Evolutionary conservation across 2,888 invertebrate species (phyloP).

Genomic region (Agrotis segetum): DNA sequence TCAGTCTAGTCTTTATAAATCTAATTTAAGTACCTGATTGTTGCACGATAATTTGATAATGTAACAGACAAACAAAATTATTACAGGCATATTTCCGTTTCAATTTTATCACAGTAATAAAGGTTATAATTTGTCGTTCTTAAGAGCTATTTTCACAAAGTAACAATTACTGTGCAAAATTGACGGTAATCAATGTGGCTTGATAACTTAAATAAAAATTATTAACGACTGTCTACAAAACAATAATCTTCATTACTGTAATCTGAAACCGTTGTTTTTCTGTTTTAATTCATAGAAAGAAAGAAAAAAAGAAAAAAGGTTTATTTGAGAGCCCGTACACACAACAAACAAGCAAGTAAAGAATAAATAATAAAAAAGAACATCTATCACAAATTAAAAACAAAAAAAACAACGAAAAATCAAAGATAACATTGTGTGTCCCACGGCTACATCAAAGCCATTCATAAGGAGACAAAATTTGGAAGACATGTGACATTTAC

Average conservation of each 20-base stretch:
- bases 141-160: background rate
- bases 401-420: no score
- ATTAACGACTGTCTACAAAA: conserved; percentile 3
- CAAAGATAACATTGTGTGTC: no score
- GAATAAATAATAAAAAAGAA: no score
- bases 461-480: no score
- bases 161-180: background rate
- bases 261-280: background rate
- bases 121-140: conserved; percentile 1
- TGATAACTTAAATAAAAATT: conserved; percentile 8
- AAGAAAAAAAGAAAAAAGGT: no score
- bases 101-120: background rate
- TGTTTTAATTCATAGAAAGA: no score
- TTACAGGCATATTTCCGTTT: background rate
- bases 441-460: no score
- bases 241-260: background rate
- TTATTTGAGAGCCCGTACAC: no score
- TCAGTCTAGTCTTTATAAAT: background rate
- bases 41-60: no score
- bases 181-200: background rate
- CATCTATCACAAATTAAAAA: no score
- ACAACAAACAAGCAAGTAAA: no score
- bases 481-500: no score
- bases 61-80: background rate
- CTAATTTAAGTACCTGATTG: background rate